Conservation (phyloP, 1,140 invertebrate genomes). For the Cyrtorhinus lividipennis region DNA sequence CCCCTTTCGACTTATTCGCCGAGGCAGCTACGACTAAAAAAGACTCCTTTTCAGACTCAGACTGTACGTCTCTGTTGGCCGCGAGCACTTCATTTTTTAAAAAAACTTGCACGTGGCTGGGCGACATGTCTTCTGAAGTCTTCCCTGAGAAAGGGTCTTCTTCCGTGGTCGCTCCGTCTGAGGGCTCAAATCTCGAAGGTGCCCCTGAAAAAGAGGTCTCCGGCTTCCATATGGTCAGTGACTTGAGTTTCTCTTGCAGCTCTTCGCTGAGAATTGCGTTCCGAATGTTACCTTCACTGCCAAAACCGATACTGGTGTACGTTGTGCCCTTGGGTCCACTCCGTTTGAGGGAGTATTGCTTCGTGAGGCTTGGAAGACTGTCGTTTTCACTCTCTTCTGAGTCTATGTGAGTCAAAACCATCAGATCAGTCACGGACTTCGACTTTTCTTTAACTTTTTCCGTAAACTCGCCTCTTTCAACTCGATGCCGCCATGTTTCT, state of each 20-base stretch:
- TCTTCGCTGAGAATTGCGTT: constrained; percentile 35
- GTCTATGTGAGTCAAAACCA: constrained; percentile 58
- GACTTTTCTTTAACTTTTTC: constrained; percentile 56
- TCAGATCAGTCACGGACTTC: constrained; percentile 53
- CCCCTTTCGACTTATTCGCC: constrained; percentile 23
- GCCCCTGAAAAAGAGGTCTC: constrained; percentile 18
- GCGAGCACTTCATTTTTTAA: background rate
- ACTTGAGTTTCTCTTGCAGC: constrained; percentile 39
- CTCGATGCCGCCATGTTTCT: constrained; percentile 45
- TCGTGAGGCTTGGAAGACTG: constrained; percentile 24
- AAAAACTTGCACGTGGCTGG: background rate
- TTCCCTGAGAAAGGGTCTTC: background rate
- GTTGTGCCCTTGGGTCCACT: constrained; percentile 12
- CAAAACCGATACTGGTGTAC: constrained; percentile 29
- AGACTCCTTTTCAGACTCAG: constrained; percentile 21
- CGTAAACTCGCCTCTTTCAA: constrained; percentile 47
- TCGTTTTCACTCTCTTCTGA: constrained; percentile 41
- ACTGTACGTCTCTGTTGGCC: background rate
- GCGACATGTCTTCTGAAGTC: background rate
- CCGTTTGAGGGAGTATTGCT: constrained; percentile 22
- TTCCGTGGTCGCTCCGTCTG: constrained; percentile 10
- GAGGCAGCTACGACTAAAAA: constrained; percentile 31
- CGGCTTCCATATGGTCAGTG: constrained; percentile 30
- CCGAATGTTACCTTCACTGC: constrained; percentile 41
- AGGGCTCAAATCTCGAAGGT: constrained; percentile 16